Conservation (phyloP, 2,797 vertebrate species). For the Diglossa cyanea region DNA sequence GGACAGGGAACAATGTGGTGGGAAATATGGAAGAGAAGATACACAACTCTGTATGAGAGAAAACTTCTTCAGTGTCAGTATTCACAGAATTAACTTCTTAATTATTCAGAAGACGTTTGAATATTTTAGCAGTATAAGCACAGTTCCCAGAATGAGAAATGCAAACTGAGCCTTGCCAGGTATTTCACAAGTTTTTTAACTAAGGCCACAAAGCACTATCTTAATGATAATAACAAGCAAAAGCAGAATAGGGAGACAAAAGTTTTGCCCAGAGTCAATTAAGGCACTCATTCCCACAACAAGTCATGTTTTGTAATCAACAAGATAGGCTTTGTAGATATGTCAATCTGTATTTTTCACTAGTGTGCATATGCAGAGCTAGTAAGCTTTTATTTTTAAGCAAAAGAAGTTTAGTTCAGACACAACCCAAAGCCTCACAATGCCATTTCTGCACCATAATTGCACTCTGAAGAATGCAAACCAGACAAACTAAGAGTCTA, state of each 20-base stretch:
- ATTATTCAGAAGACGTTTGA: not conserved
- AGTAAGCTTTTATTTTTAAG: not conserved
- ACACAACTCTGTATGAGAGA: not conserved
- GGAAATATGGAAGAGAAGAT: not conserved
- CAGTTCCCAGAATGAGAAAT: not conserved
- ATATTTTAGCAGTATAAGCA: not conserved
- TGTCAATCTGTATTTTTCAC: not conserved
- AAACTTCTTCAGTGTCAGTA: not conserved
- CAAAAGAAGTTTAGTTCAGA: not conserved
- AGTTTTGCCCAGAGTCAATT: not conserved
- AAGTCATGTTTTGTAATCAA: not conserved
- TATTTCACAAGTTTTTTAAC: not conserved
- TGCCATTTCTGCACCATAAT: not conserved
- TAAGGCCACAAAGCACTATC: not conserved
- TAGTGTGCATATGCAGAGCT: not conserved
- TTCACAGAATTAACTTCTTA: not conserved
- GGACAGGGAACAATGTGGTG: fast-evolving
- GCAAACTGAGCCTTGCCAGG: not conserved
- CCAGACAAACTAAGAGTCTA: not conserved
- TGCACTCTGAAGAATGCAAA: not conserved
- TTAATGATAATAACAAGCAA: not conserved
- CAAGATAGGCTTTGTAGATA: not conserved
- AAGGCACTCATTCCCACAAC: not conserved
- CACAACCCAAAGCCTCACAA: not conserved
- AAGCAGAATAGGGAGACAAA: not conserved